Conservation (phyloP, 2,888 invertebrate genomes). For the Acrobasis repandana region DNA sequence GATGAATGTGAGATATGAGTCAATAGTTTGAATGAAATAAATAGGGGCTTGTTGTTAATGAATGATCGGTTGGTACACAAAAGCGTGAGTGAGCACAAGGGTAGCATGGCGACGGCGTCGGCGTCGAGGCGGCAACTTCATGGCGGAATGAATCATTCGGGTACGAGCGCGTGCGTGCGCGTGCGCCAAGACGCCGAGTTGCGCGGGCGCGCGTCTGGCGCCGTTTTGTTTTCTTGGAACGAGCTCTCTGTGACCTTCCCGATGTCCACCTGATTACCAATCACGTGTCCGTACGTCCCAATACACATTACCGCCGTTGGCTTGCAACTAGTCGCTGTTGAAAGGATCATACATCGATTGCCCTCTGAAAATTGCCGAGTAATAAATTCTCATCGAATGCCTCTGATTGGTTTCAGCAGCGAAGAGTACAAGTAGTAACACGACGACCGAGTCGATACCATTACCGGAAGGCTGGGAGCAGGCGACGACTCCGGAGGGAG, state of each 20-base stretch:
- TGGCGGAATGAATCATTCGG: conserved; percentile 51
- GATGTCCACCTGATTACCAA: conserved; percentile 59
- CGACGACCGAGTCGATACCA: conserved; percentile 84
- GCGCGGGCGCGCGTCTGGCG: conserved; percentile 56
- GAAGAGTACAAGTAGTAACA: conserved; percentile 81
- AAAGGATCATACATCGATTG: conserved; percentile 62
- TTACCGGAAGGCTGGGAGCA: conserved; percentile 95
- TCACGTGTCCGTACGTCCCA: conserved; percentile 65
- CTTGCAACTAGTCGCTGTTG: conserved; percentile 79
- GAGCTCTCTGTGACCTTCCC: conserved; percentile 64
- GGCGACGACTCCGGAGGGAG: conserved; percentile 92
- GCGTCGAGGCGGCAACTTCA: conserved; percentile 37
- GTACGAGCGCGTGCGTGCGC: conserved; percentile 36
- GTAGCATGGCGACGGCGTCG: conserved; percentile 34
- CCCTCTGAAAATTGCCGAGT: conserved; percentile 30
- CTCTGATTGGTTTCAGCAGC: conserved; percentile 79
- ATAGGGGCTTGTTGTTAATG: conserved; percentile 6
- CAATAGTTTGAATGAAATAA: not conserved
- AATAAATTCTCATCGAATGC: conserved; percentile 39
- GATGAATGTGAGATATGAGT: not conserved
- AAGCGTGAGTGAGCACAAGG: conserved; percentile 21
- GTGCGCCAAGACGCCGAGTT: conserved; percentile 42
- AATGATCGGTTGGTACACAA: conserved; percentile 20
- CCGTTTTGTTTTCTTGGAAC: conserved; percentile 66
- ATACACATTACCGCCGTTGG: conserved; percentile 47